Base-by-base conservation (phyloP, 2,888 invertebrate genomes). In the Mystacides longicornis region DNA sequence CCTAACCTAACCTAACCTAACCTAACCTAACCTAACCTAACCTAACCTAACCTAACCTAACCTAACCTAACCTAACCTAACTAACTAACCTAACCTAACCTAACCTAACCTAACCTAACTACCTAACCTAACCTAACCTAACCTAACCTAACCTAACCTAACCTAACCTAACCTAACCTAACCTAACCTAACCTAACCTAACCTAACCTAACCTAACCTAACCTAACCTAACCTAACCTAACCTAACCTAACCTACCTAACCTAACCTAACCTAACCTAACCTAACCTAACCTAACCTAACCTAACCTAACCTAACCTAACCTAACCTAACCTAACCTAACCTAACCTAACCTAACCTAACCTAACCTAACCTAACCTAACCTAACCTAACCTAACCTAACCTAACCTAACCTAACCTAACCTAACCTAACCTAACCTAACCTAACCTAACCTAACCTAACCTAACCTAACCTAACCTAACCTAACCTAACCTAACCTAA, bases 141-240 rank as follows among this genome's bases (percentile, higher is more conserved):
- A 56, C 45, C 52, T 43, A 43, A 45, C 62, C 60, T 54, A 59
- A 58, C 54, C 60, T 52, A 58, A 58, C 58, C 56, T 57, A 54
- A 54, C 57, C 60, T 56, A 56, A 60, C 62, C 58, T 54, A 56
- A 54, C 60, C 61, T 55, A 57, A 57, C 61, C 56, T 58, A 56
- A 60, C 58, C 58, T 58, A 58, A 58, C 56, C 59, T 57, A 60
- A 51, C 51, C 42, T 49, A 23, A 47, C 47, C 58, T 51, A 46
- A 45, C 58, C 55, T 57, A 61, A 61, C 56, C 58, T 60, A 62
- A 59, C 58, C 55, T 57, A 60, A 60, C 61, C 58, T 60, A 59
- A 58, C 56, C 58, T 61, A 60, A 59, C 56, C 56, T 58, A 56
- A 51, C 55, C 58, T 58, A 58, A 50, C 56, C 54, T 58, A 60